These are phyloP conservation scores for Eupeodes corollae DNA, from an alignment of 1,140 invertebrate genomes.

Conservation along the genomic window DNA sequence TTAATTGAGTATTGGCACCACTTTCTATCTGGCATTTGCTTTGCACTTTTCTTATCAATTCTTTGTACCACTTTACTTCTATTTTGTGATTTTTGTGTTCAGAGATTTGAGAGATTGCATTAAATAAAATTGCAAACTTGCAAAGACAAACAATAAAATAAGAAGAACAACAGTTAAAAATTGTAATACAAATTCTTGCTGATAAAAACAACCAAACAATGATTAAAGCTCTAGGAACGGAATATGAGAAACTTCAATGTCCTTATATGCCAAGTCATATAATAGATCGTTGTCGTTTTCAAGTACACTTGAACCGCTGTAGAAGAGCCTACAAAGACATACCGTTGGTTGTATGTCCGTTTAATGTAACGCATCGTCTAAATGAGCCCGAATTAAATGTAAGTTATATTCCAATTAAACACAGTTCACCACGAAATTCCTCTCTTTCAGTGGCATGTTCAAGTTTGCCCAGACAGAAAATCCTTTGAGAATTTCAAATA, in stretches of 20 bases:
- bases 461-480: slow-evolving; percentile 3
- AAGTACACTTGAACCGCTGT: slow-evolving; percentile 8
- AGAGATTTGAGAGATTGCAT: too few species aligned
- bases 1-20: too few species aligned
- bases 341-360: slow-evolving; percentile 4
- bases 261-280: slow-evolving; percentile 8
- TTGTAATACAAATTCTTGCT: too few species aligned
- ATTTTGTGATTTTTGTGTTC: too few species aligned
- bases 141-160: too few species aligned
- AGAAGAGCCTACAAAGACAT: slow-evolving; percentile 4
- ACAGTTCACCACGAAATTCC: background rate
- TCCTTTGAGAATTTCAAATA: slow-evolving; percentile 7
- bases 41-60: too few species aligned
- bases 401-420: background rate
- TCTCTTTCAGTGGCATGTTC: slow-evolving; percentile 7
- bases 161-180: too few species aligned
- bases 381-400: slow-evolving; percentile 9
- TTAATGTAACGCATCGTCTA: slow-evolving; percentile 8
- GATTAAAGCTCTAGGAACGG: background rate
- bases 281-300: slow-evolving; percentile 8
- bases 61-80: too few species aligned
- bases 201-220: background rate
- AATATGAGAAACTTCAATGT: slow-evolving; percentile 4
- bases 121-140: too few species aligned
- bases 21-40: too few species aligned